Conservation (phyloP, 2,113 vertebrate genomes). For the Prochilodus magdalenae region DNA sequence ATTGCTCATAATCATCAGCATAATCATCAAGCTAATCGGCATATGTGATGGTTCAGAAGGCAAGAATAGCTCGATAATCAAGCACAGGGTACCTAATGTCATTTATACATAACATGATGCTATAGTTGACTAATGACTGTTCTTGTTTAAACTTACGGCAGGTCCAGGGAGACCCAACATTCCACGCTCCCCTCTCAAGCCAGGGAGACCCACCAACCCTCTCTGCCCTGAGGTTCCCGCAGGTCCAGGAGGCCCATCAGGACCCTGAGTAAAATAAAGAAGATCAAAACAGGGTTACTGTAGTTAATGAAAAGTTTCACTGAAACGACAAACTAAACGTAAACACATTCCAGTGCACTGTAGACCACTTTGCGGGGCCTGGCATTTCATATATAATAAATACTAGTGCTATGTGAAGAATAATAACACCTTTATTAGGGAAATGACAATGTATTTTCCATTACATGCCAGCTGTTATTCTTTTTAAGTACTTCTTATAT, state of each 20-base stretch:
- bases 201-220: constrained; percentile 92
- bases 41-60: not conserved
- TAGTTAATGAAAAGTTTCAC: not conserved
- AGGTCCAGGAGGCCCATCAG: constrained; percentile 91
- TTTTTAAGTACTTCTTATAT: too few species aligned
- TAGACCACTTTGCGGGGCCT: too few species aligned
- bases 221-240: constrained; percentile 90
- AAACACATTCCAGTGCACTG: not conserved
- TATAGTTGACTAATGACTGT: not conserved
- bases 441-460: too few species aligned
- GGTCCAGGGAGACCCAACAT: constrained; percentile 91
- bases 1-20: not conserved
- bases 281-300: not conserved
- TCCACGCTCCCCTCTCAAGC: constrained; percentile 91
- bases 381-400: too few species aligned
- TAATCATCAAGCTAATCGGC: not conserved
- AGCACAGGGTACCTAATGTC: not conserved
- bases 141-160: constrained; percentile 81
- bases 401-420: too few species aligned
- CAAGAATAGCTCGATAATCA: not conserved
- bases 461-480: too few species aligned
- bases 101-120: not conserved
- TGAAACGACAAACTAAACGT: not conserved
- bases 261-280: constrained; percentile 78
- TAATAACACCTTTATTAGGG: too few species aligned